phyloP scores from a whole-genome alignment of 2,888 invertebrate species.

The Noctua janthe region DNA sequence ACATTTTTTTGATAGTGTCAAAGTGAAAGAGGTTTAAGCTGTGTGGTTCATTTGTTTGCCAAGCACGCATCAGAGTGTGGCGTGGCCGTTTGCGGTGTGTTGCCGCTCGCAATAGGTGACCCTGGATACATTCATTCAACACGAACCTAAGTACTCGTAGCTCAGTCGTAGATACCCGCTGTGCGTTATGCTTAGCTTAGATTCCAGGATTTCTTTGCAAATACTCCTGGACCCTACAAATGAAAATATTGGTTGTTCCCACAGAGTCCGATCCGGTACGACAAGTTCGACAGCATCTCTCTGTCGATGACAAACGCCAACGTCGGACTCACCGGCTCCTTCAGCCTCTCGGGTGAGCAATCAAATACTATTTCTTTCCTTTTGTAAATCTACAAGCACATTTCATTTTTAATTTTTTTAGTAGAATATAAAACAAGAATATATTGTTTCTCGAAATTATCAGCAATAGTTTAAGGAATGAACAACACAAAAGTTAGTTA shows the following conservation, averaged over 20 bases:
- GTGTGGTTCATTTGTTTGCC: background rate
- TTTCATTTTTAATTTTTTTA: background rate
- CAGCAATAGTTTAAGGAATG: background rate
- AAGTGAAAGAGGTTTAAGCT: background rate
- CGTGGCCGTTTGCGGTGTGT: background rate
- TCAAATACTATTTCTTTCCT: background rate
- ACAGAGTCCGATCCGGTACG: conserved; percentile 92
- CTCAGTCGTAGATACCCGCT: background rate
- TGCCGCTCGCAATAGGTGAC: background rate
- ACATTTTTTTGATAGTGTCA: background rate
- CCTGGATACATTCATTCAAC: no score
- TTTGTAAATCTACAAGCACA: background rate
- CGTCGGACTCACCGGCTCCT: conserved; percentile 91
- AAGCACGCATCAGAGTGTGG: background rate
- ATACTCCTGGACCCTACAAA: background rate
- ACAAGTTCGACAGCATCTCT: conserved; percentile 97
- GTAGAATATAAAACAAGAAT: no score
- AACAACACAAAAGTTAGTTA: no score
- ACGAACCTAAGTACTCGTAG: background rate
- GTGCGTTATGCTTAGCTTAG: background rate
- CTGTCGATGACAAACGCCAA: conserved; percentile 93
- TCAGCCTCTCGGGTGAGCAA: conserved; percentile 84
- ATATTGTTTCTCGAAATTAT: background rate
- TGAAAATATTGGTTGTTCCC: background rate
- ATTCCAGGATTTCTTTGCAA: background rate